These are phyloP conservation scores for Ellobius talpinus DNA, from an alignment of 2,113 vertebrate species.

Conservation along the genomic window DNA sequence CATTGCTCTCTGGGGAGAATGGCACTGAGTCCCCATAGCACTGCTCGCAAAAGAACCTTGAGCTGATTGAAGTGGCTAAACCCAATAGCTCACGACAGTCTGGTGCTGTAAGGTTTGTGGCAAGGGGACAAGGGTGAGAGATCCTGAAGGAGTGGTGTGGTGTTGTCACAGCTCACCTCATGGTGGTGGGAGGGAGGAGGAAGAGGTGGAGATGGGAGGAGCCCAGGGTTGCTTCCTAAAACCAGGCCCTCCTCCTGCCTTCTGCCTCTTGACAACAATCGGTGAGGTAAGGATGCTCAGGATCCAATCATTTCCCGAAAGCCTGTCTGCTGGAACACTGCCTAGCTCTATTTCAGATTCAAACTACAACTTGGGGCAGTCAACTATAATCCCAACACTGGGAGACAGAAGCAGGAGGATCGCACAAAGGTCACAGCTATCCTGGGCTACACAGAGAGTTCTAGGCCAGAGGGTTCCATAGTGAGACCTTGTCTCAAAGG, in stretches of 20 bases:
- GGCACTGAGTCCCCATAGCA: too few relatives aligned
- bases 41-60: too few relatives aligned
- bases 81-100: too few relatives aligned
- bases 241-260: not conserved
- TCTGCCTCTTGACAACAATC: not conserved
- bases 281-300: not conserved
- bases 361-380: not conserved
- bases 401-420: not conserved
- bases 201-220: not conserved
- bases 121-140: too few relatives aligned
- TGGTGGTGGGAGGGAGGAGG: not conserved
- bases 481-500: not conserved
- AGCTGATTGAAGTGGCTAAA: too few relatives aligned
- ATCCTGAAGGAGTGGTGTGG: not conserved
- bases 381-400: not conserved
- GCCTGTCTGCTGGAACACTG: not conserved
- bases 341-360: not conserved
- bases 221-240: not conserved
- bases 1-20: too few relatives aligned
- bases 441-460: too few relatives aligned
- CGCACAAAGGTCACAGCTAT: not conserved
- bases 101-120: not conserved
- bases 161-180: not conserved
- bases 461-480: not conserved
- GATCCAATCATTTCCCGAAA: not conserved